These are phyloP conservation scores for Tetramorium alpestre DNA, from an alignment of 1,140 invertebrate genomes.

Conservation along the genomic window DNA sequence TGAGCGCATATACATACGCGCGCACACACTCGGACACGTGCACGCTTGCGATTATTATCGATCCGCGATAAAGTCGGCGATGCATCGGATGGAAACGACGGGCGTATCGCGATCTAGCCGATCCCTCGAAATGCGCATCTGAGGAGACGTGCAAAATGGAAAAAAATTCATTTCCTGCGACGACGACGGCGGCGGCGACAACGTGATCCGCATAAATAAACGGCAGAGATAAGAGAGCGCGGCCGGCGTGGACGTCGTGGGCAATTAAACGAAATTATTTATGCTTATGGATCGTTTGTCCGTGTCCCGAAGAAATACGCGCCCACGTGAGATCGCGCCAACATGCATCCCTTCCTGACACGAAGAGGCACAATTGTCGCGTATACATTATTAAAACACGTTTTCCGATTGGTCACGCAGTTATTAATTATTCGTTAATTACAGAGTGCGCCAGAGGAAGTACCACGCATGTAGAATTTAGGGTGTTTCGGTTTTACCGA, in stretches of 20 bases:
- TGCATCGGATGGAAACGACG: neutral
- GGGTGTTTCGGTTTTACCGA: neutral
- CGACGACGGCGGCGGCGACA: neutral
- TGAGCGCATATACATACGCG: neutral
- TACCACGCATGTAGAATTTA: neutral
- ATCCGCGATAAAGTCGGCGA: conserved; percentile 36
- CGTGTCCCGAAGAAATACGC: conserved; percentile 2
- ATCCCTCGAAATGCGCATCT: conserved; percentile 23
- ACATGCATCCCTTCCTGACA: neutral
- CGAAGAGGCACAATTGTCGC: neutral
- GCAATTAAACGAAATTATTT: conserved; percentile 46
- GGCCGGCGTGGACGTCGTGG: neutral
- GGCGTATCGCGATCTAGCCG: conserved; percentile 14
- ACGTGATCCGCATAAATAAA: conserved; percentile 25
- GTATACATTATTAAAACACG: neutral
- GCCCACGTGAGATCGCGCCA: no score
- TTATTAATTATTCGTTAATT: neutral
- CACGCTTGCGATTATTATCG: conserved; percentile 24
- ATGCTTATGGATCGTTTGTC: conserved; percentile 15
- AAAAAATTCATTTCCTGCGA: conserved; percentile 47
- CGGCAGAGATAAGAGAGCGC: conserved; percentile 14
- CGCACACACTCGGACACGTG: neutral
- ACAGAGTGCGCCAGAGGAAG: no score
- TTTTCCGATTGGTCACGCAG: neutral
- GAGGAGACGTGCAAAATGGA: neutral